Evolutionary conservation across 2,113 vertebrate species (phyloP).

Genomic region (Nematolebias whitei): DNA sequence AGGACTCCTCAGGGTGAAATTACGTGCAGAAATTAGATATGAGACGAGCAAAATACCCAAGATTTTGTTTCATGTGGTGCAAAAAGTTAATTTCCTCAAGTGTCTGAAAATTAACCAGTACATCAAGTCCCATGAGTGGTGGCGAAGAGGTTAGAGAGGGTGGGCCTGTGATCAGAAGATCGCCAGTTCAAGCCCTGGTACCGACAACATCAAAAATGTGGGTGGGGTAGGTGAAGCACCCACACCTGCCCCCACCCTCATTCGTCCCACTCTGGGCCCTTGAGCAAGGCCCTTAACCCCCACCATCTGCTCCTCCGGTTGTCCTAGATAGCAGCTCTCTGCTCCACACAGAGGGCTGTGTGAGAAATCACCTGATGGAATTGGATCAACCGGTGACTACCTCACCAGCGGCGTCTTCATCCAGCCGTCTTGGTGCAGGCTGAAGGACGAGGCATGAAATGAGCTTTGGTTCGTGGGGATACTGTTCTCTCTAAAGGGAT

Average conservation of each 20-base stretch:
- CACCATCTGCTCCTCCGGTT: too few species aligned
- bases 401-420: conserved; percentile 20
- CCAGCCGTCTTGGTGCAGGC: conserved; percentile 38
- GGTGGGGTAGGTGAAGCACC: too few species aligned
- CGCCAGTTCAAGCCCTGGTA: too few species aligned
- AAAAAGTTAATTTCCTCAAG: conserved; percentile 22
- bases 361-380: conserved; percentile 48
- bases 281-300: too few species aligned
- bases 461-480: conserved; percentile 44
- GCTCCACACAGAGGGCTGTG: too few species aligned
- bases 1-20: conserved; percentile 3
- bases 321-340: too few species aligned
- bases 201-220: too few species aligned
- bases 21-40: conserved; percentile 6
- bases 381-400: conserved; percentile 33
- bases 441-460: conserved; percentile 62
- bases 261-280: too few species aligned
- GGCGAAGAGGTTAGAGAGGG: too few species aligned
- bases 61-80: conserved; percentile 4
- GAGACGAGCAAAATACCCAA: conserved; percentile 2
- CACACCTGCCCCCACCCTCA: too few species aligned
- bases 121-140: background rate
- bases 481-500: conserved; percentile 18
- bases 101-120: conserved; percentile 10
- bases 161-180: too few species aligned